A percentile compares a stretch with the other conserved stretches of the same genome.
These are phyloP conservation scores for Agapetus fuscipes DNA, from an alignment of 2,888 invertebrate species.

Conservation along the genomic window DNA sequence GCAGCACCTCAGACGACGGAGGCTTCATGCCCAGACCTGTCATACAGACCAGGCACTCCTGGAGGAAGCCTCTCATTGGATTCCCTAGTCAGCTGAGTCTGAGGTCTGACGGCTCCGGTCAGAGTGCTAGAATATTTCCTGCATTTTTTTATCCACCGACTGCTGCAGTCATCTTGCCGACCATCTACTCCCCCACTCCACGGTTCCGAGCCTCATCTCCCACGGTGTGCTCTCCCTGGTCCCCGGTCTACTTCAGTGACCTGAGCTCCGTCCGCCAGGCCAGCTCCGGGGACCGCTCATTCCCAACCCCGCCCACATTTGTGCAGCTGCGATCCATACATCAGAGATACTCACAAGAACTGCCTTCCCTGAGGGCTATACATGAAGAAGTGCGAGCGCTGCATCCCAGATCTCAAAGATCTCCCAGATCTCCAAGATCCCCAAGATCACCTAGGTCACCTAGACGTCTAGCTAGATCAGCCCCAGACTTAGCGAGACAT, in stretches of 20 bases:
- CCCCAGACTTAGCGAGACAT: conserved; percentile 52
- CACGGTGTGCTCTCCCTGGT: conserved; percentile 56
- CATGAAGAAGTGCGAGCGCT: conserved; percentile 56
- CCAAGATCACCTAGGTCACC: conserved; percentile 57
- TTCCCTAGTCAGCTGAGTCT: conserved; percentile 58
- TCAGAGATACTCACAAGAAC: conserved; percentile 60
- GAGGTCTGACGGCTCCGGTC: conserved; percentile 54
- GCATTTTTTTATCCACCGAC: conserved; percentile 21
- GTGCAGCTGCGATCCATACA: conserved; percentile 54
- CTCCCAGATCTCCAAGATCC: conserved; percentile 30
- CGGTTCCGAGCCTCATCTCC: conserved; percentile 35
- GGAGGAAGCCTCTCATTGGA: conserved; percentile 54
- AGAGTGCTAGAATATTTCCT: conserved; percentile 39
- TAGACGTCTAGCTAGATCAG: conserved; percentile 54
- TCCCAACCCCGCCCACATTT: conserved; percentile 65
- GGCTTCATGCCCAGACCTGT: conserved; percentile 69
- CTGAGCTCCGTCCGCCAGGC: conserved; percentile 78
- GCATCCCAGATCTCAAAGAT: too few species aligned
- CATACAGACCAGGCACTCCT: conserved; percentile 51
- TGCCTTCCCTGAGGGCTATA: conserved; percentile 60
- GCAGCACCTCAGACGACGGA: conserved; percentile 61
- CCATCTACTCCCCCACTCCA: conserved; percentile 22
- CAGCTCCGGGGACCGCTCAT: conserved; percentile 69
- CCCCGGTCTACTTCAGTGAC: conserved; percentile 73
- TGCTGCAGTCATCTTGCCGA: conserved; percentile 22